These are phyloP conservation scores for Alligator mississippiensis DNA, from an alignment of 2,113 vertebrate species.

Conservation along the genomic window DNA sequence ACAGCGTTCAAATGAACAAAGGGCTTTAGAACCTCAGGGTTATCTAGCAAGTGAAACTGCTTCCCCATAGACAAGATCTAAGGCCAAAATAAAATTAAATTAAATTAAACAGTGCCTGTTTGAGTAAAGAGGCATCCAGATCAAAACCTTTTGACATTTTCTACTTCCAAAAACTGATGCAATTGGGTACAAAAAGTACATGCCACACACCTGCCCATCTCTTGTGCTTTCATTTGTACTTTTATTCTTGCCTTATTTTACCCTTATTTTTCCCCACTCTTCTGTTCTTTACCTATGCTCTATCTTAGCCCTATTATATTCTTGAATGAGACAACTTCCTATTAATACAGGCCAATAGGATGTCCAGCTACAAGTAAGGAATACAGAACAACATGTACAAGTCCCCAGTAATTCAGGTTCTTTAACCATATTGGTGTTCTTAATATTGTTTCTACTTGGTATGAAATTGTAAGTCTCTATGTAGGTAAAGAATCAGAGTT, in stretches of 20 bases:
- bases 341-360: not conserved
- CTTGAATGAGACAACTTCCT: not conserved
- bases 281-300: not conserved
- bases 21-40: not conserved
- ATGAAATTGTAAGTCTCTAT: not conserved
- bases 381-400: too few relatives aligned
- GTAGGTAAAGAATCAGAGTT: not conserved
- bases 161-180: not conserved
- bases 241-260: not conserved
- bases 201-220: not conserved
- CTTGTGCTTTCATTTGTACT: not conserved
- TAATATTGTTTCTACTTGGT: too few relatives aligned
- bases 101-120: too few relatives aligned
- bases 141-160: not conserved
- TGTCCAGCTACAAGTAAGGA: too few relatives aligned
- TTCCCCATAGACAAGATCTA: not conserved
- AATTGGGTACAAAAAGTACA: too few relatives aligned
- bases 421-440: too few relatives aligned
- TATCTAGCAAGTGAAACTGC: not conserved
- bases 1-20: not conserved
- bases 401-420: too few relatives aligned
- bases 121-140: not conserved
- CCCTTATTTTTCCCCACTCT: not conserved
- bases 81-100: not conserved
- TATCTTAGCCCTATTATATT: not conserved